phyloP scores from a whole-genome alignment of 1,140 invertebrate genomes.

The Meloidogyne chitwoodi region DNA sequence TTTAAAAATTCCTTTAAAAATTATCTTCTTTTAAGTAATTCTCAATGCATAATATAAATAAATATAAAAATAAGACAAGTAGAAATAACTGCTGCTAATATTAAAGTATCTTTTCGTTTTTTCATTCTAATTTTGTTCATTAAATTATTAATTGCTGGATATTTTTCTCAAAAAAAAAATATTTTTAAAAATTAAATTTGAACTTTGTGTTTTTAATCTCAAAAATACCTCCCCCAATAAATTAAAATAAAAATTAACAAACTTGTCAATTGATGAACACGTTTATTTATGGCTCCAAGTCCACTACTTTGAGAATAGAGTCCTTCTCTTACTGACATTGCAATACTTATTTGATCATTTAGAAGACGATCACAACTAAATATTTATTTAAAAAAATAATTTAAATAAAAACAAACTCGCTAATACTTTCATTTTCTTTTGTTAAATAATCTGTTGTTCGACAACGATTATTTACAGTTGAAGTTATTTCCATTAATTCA shows the following conservation, averaged over 20 bases:
- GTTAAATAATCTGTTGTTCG: slow-evolving; percentile 38
- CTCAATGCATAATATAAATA: slow-evolving; percentile 62
- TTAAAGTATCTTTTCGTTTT: slow-evolving; percentile 63
- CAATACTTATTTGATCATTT: slow-evolving; percentile 60
- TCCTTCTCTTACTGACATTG: slow-evolving; percentile 64
- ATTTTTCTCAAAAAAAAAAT: slow-evolving; percentile 60
- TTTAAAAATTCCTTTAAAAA: not conserved
- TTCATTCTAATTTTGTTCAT: slow-evolving; percentile 63
- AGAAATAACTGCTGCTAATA: slow-evolving; percentile 61
- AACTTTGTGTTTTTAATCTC: not conserved
- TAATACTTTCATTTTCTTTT: slow-evolving; percentile 44
- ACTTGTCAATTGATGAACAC: slow-evolving; percentile 36
- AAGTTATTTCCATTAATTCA: slow-evolving; percentile 33
- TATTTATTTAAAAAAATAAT: slow-evolving; percentile 31
- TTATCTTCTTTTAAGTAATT: not conserved
- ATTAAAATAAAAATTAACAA: slow-evolving; percentile 11
- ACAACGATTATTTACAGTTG: slow-evolving; percentile 37
- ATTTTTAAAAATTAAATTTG: not conserved
- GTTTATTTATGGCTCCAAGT: slow-evolving; percentile 36
- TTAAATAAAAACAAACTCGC: slow-evolving; percentile 35
- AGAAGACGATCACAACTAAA: slow-evolving; percentile 37
- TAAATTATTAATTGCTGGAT: slow-evolving; percentile 63
- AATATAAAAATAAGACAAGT: slow-evolving; percentile 62
- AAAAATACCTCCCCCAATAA: not conserved
- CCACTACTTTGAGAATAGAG: slow-evolving; percentile 56